A percentile compares a stretch with the other conserved stretches of the same genome.
phyloP scores from a whole-genome alignment of 2,888 invertebrate genomes.

The Lithophane ornitopus region DNA sequence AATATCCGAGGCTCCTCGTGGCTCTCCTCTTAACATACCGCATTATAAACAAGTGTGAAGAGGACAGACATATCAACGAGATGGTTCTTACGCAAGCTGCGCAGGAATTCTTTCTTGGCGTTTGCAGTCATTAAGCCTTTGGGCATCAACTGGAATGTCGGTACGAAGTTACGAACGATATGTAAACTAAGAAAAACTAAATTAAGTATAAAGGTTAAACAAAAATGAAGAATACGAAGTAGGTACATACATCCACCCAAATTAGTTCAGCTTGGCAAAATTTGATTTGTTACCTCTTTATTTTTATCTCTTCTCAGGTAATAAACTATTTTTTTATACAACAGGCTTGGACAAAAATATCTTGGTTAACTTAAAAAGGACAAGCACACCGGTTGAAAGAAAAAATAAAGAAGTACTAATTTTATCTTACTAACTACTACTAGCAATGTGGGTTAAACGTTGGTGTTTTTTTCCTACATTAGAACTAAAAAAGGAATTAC shows the following conservation, averaged over 20 bases:
- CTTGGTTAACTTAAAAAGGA: conserved; percentile 9
- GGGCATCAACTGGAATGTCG: conserved; percentile 58
- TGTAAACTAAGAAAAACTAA: conserved; percentile 38
- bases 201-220: conserved; percentile 24
- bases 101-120: conserved; percentile 61
- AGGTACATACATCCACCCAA: conserved; percentile 1
- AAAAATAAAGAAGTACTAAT: neutral
- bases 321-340: conserved; percentile 5
- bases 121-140: conserved; percentile 67
- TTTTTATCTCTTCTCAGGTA: conserved; percentile 24
- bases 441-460: neutral
- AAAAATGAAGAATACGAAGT: conserved; percentile 26
- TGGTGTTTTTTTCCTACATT: neutral
- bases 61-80: conserved; percentile 45
- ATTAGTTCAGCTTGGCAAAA: conserved; percentile 37
- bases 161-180: conserved; percentile 27
- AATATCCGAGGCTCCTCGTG: conserved; percentile 60
- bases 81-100: conserved; percentile 56
- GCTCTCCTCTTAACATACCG: conserved; percentile 51
- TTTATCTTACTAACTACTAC: neutral
- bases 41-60: conserved; percentile 39
- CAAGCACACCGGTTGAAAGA: conserved; percentile 5
- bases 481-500: neutral
- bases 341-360: neutral
- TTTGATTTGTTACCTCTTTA: conserved; percentile 17